Evolutionary conservation across 2,113 vertebrate genomes (phyloP), one percentile per base, ranked within the genome.

Genomic region (Amazona vittata): DNA sequence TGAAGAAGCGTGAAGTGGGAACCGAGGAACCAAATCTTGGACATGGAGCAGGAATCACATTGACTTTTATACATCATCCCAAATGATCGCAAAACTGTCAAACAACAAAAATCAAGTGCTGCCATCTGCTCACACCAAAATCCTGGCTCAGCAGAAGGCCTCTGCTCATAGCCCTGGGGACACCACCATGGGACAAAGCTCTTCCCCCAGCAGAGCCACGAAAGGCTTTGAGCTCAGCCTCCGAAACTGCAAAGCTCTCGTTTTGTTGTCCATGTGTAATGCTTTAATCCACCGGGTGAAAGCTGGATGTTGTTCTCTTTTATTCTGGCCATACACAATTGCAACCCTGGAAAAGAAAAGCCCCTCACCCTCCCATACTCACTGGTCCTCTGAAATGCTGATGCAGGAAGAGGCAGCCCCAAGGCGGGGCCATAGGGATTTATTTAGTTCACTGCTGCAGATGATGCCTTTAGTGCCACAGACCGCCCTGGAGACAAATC

Each of bases 351-450:
- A 70, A 95, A 90, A 87, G 76, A 76, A 89, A 83, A 89, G 68
- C 85, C 83, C 39, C 19, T 10, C 4, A 2, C 41, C 52, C 62
- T 64, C 18, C 52, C n/a, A 2, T 16, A 25, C 65, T 52, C 4
- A 0, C 82, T 47, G 90, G 89, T 95, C 62, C 81, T 88, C 93
- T 0, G 1, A 97, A 96, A 75, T 93, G 97, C 97, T 97, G 97
- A 97, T 35, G 1, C 53, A 41, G 2, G 17, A 73, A 46, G 4
- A 10, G 75, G 92, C 89, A 77, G 86, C 41, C 37, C 55, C 60
- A 55, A 97, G 97, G 97, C 92, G 97, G 95, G 85, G 95, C 95
- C 39, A 63, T 52, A 4, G 55, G 84, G 25, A 87, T 97, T 96
- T 97, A 97, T 97, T 97, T 97, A 96, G 84, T 83, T 95, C 93